Evolutionary conservation across 2,113 vertebrate species (phyloP), one percentile per base, ranked within the genome.

Genomic region (Neolamprologus hecqui): DNA sequence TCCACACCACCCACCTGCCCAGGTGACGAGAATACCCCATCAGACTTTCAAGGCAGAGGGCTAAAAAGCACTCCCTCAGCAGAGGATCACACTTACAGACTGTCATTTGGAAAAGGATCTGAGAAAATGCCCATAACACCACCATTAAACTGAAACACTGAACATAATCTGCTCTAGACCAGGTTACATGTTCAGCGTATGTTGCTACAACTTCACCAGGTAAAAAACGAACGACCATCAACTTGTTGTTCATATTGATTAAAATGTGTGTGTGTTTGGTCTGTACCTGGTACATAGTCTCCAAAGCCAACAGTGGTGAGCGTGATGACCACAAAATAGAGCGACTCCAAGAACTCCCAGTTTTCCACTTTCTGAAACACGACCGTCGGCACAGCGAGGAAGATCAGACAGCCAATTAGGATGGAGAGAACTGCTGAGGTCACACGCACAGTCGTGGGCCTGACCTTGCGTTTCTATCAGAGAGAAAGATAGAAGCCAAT

Each of bases 271-370:
- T 58, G 47, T 2, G 65, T 42, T 23, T 70, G 37, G 12, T 70
- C 10, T 40, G 37, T 75, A 75, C 68, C 97, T 90, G 98, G 96
- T 75, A 98, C 98, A 8, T 92, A 98, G 92, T 98, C 98, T 19
- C 98, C 98, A 17, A 98, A 98, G 77, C 98, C 98, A 55, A 98
- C 97, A 1, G 98, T 98, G 55, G 98, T 98, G 80, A 98, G 96
- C 1, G 98, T 98, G 94, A 98, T 97, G 73, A 98, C 96, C 83
- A 98, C 97, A 87, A 98, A 98, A 93, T 98, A 98, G 83, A 97
- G 91, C 1, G 97, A 96, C 88, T 98, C 98, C 47, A 98, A 90
- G 63, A 97, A 93, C 1, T 91, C 84, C 98, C 98, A 98, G 3
- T 93, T 26, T 92, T 98, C 98, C 82, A 97, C 93, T 45, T 95